These are phyloP conservation scores for Silurus asotus DNA, from an alignment of 2,113 vertebrate species.

Conservation along the genomic window DNA sequence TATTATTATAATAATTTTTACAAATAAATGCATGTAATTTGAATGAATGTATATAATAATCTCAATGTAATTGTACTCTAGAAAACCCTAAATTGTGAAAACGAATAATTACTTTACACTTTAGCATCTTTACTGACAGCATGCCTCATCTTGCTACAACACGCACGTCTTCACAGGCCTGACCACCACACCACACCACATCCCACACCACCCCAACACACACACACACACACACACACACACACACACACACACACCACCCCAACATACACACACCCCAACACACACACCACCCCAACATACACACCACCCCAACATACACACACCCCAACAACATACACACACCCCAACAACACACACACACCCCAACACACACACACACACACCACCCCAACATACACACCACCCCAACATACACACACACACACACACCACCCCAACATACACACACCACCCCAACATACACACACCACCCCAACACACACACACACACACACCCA, in stretches of 20 bases:
- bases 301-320: not conserved
- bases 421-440: not conserved
- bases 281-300: not conserved
- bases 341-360: not conserved
- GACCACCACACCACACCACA: not conserved
- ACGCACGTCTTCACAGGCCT: conserved; percentile 7
- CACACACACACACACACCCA: not conserved
- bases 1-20: no score
- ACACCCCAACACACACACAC: not conserved
- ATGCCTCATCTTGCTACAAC: conserved; percentile 5
- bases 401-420: not conserved
- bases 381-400: no score
- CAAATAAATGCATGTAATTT: not conserved
- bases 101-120: not conserved
- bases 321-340: not conserved
- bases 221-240: not conserved
- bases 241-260: not conserved
- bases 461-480: not conserved
- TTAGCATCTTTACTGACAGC: conserved; percentile 3
- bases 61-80: not conserved
- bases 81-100: not conserved
- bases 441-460: not conserved
- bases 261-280: conserved; percentile 13
- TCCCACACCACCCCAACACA: not conserved
- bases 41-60: not conserved